phyloP scores from a whole-genome alignment of 1,140 invertebrate species.

The Drosophila jambulina region DNA sequence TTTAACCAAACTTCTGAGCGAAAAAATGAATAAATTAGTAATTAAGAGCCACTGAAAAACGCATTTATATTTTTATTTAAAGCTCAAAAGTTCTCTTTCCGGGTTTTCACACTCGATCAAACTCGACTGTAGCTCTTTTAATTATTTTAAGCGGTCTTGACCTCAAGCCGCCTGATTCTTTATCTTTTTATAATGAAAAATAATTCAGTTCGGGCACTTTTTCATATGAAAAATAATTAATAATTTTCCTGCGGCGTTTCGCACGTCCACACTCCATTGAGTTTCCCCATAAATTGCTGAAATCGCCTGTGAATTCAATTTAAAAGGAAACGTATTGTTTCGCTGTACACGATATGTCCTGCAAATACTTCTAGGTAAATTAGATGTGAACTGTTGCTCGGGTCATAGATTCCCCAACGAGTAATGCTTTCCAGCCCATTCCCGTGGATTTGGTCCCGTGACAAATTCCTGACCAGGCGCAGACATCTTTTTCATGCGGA shows the following conservation, averaged over 20 bases:
- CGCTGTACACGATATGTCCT: constrained; percentile 2
- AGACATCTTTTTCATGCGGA: constrained; percentile 50
- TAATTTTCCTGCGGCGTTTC: neutral
- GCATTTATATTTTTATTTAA: neutral
- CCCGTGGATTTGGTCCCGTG: constrained; percentile 19
- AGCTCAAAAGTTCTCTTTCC: neutral
- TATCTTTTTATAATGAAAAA: neutral
- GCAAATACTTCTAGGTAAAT: constrained; percentile 38
- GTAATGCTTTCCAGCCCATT: constrained; percentile 30
- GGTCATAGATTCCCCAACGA: constrained; percentile 29
- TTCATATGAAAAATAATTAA: neutral
- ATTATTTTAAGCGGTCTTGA: neutral
- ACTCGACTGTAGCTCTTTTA: neutral
- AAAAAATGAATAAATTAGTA: neutral
- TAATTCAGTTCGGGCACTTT: neutral
- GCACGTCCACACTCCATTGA: neutral
- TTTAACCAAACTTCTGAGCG: neutral
- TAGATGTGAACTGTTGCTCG: constrained; percentile 38
- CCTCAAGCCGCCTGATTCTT: neutral
- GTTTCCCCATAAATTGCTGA: constrained; percentile 1
- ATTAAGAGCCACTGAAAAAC: neutral
- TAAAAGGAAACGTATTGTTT: constrained; percentile 3
- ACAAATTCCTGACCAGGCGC: constrained; percentile 47
- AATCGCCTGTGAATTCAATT: constrained; percentile 15
- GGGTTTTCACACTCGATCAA: neutral